A percentile compares a stretch with the other conserved stretches of the same genome.
These are phyloP conservation scores for Esox masquinongy DNA, from an alignment of 2,797 vertebrate genomes.

Conservation along the genomic window DNA sequence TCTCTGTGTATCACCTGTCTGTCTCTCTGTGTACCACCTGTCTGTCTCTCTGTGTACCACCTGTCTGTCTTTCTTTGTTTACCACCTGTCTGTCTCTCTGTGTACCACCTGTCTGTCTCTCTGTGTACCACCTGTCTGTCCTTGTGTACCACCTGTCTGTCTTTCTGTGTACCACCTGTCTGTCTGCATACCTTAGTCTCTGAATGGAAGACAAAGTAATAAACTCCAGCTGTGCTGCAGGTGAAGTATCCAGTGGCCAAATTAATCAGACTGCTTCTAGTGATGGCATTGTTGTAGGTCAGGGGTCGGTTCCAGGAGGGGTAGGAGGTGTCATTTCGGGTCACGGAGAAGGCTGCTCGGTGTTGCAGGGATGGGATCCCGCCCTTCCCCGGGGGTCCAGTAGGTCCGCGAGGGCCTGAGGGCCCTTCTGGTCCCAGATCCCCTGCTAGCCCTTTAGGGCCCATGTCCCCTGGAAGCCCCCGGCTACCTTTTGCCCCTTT, in stretches of 20 bases:
- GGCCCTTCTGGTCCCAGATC: conserved; percentile 48
- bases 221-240: conserved; percentile 74
- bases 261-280: conserved; percentile 56
- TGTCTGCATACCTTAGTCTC: conserved; percentile 51
- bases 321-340: conserved; percentile 7
- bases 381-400: conserved; percentile 54
- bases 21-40: neutral
- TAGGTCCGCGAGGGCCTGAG: conserved; percentile 54
- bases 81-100: neutral
- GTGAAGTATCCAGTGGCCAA: conserved; percentile 68
- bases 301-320: conserved; percentile 44
- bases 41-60: neutral
- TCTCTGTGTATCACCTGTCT: neutral
- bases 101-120: conserved; percentile 20
- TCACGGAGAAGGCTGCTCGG: conserved; percentile 73
- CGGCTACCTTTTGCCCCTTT: conserved; percentile 40
- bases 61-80: neutral
- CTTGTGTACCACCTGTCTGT: too few relatives aligned
- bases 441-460: conserved; percentile 56
- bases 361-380: neutral
- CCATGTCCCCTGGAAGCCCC: conserved; percentile 39
- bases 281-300: conserved; percentile 61
- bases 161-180: neutral
- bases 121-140: too few relatives aligned
- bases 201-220: conserved; percentile 78